A percentile compares a stretch with the other conserved stretches of the same genome.
These are phyloP conservation scores for Bujurquina vittata DNA, from an alignment of 2,113 vertebrate species.

Conservation along the genomic window DNA sequence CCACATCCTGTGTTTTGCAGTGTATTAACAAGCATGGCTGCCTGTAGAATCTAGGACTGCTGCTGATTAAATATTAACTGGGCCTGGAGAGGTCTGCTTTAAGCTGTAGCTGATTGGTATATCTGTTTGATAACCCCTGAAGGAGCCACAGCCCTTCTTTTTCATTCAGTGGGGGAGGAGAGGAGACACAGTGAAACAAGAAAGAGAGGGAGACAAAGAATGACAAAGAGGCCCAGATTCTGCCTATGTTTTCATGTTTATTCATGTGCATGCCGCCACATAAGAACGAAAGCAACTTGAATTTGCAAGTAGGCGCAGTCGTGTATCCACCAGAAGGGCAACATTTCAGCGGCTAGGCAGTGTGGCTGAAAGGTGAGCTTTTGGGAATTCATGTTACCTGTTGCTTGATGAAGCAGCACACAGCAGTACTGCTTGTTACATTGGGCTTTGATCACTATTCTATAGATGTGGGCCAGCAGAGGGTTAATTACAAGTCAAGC, in stretches of 20 bases:
- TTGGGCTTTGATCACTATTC: conserved; percentile 16
- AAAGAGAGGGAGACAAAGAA: conserved; percentile 38
- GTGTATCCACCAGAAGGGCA: conserved; percentile 13
- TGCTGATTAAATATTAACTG: conserved; percentile 79
- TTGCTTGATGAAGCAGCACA: conserved; percentile 6
- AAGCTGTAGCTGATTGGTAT: conserved; percentile 72
- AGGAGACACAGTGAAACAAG: conserved; percentile 37
- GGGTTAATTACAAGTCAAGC: conserved; percentile 38
- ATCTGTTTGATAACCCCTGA: conserved; percentile 71
- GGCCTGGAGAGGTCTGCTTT: conserved; percentile 62
- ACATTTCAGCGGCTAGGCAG: conserved; percentile 42
- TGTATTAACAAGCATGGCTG: conserved; percentile 65
- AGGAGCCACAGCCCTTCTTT: conserved; percentile 57
- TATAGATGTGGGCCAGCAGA: neutral
- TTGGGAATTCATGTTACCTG: conserved; percentile 45
- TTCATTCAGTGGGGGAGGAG: conserved; percentile 21
- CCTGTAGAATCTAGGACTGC: conserved; percentile 76
- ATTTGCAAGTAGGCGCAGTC: conserved; percentile 18
- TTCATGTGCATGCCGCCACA: conserved; percentile 20
- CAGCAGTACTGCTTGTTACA: neutral
- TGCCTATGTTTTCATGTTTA: conserved; percentile 21
- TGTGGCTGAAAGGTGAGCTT: conserved; percentile 41
- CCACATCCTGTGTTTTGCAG: conserved; percentile 17
- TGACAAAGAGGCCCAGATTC: conserved; percentile 46
- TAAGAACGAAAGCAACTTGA: conserved; percentile 7